phyloP scores from a whole-genome alignment of 2,888 invertebrate genomes.

The Trichacis sp. region DNA sequence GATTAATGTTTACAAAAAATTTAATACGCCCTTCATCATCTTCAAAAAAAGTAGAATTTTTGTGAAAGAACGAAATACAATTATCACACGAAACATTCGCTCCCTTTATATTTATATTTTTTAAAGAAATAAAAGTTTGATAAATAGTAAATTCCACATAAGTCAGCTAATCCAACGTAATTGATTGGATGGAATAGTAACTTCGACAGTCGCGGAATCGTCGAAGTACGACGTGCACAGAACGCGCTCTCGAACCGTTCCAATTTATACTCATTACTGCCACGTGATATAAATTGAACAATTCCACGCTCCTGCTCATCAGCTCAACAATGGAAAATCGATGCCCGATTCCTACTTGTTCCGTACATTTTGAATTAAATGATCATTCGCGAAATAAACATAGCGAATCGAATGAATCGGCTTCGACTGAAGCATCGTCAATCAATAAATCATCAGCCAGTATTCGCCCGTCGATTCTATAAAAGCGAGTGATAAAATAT shows the following conservation, averaged over 20 bases:
- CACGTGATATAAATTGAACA: conserved; percentile 1
- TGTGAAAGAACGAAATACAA: too few relatives aligned
- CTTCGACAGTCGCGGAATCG: background rate
- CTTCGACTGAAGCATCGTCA: conserved; percentile 11
- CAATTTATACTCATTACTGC: background rate
- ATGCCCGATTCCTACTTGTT: conserved; percentile 16
- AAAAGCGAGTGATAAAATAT: background rate
- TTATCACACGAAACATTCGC: too few relatives aligned
- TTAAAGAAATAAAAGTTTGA: background rate
- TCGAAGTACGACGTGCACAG: background rate
- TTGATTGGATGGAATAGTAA: background rate
- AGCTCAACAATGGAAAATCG: conserved; percentile 3
- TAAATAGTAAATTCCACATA: too few relatives aligned
- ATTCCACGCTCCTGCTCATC: background rate
- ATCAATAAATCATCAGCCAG: conserved; percentile 21
- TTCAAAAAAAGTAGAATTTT: too few relatives aligned
- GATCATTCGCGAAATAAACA: conserved; percentile 17
- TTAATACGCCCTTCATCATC: too few relatives aligned
- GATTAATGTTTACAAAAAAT: too few relatives aligned
- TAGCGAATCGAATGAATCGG: conserved; percentile 10
- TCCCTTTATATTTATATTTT: too few relatives aligned
- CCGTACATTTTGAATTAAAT: conserved; percentile 24
- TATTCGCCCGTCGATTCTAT: background rate
- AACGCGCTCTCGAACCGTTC: background rate
- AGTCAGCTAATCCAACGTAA: background rate